Conservation (phyloP, 2,888 invertebrate species). For the Morpho helenor region DNA sequence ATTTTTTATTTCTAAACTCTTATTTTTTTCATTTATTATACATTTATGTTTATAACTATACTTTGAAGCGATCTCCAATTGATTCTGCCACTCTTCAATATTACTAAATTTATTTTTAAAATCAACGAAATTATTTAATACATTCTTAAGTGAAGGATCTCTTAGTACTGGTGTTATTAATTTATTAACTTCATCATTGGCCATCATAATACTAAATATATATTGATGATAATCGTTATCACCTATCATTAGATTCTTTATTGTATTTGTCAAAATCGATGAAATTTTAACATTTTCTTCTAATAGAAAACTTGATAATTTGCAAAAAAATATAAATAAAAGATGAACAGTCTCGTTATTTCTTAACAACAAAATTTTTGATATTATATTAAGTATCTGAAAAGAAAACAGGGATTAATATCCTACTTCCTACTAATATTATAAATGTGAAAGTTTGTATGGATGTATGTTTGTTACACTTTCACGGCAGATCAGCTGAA, state of each 20-base stretch:
- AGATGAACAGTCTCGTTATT: conserved; percentile 46
- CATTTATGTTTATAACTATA: conserved; percentile 15
- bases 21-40: background rate
- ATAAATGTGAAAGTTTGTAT: too few species aligned
- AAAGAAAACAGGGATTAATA: conserved; percentile 19
- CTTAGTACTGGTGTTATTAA: conserved; percentile 27
- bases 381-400: conserved; percentile 51
- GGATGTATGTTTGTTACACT: too few species aligned
- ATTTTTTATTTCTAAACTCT: conserved; percentile 24
- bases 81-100: conserved; percentile 16
- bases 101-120: conserved; percentile 27
- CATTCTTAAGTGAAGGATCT: background rate
- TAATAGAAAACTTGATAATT: conserved; percentile 36
- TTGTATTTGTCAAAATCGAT: conserved; percentile 31
- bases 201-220: conserved; percentile 29
- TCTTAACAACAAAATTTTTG: conserved; percentile 39
- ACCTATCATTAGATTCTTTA: conserved; percentile 26
- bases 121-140: conserved; percentile 2
- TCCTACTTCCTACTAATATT: too few species aligned
- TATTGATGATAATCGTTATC: conserved; percentile 28
- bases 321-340: conserved; percentile 44
- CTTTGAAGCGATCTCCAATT: conserved; percentile 6
- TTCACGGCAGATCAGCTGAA: too few species aligned
- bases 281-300: conserved; percentile 25
- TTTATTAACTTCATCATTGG: conserved; percentile 17